phyloP scores from a whole-genome alignment of 2,113 vertebrate genomes.

The cat (Felis catus) region F.catus_Fca126_mat1.0 CM031428.1:41442001-41442500 shows the following conservation, averaged over 20 bases:
- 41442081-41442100: constrained; percentile 70
- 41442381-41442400: constrained; percentile 89
- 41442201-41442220: constrained; percentile 50
- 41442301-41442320: constrained; percentile 83
- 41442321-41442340: constrained; percentile 89
- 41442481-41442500: constrained; percentile 86
- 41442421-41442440: constrained; percentile 87
- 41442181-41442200: constrained; percentile 60
- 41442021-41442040: constrained; percentile 34
- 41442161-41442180: constrained; percentile 28
- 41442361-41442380: constrained; percentile 90
- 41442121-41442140: constrained; percentile 28
- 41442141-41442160: constrained; percentile 68
- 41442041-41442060: neutral
- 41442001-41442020: constrained; percentile 82
- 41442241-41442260: constrained; percentile 62
- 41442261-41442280: constrained; percentile 81
- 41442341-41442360: constrained; percentile 87
- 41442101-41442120: constrained; percentile 59
- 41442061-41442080: constrained; percentile 73
- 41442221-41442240: constrained; percentile 61
- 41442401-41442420: constrained; percentile 88
- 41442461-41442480: constrained; percentile 89
- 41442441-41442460: constrained; percentile 86
- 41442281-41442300: constrained; percentile 76